Conservation (phyloP, 1,140 invertebrate species). For the Ostrea edulis region DNA sequence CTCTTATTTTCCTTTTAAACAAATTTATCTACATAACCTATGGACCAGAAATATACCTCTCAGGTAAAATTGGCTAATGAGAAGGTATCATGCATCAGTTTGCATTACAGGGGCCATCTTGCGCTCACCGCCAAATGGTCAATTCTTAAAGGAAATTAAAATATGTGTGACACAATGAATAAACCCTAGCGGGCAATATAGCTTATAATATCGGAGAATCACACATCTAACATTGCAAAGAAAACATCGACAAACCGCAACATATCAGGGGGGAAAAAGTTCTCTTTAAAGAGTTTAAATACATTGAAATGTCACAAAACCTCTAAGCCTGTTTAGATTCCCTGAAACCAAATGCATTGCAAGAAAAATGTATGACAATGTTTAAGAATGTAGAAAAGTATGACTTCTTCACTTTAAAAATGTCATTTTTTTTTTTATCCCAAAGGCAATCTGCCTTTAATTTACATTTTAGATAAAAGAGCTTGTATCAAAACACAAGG, state of each 20-base stretch:
- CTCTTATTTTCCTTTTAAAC: not conserved
- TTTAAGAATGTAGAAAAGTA: not conserved
- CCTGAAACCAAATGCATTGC: not conserved
- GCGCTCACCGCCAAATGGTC: not conserved
- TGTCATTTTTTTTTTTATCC: not conserved
- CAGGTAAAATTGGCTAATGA: slow-evolving; percentile 8
- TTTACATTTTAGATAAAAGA: not conserved
- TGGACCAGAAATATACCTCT: not conserved
- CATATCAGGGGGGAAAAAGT: not conserved
- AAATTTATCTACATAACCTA: slow-evolving; percentile 3
- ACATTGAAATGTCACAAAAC: not conserved
- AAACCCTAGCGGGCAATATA: not conserved
- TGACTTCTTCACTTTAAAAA: not conserved
- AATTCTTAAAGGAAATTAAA: not conserved
- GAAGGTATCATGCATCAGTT: not conserved
- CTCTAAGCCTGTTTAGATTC: not conserved
- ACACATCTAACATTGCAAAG: not conserved
- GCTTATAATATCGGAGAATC: not conserved
- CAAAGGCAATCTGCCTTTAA: not conserved
- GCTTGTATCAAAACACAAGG: not conserved
- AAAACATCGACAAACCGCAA: not conserved
- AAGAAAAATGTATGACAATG: not conserved
- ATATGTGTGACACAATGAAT: not conserved
- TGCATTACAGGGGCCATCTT: not conserved
- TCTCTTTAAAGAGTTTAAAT: not conserved